A percentile compares a stretch with the other conserved stretches of the same genome.
phyloP scores from a whole-genome alignment of 2,113 vertebrate species.

The Catharus bicknelli region DNA sequence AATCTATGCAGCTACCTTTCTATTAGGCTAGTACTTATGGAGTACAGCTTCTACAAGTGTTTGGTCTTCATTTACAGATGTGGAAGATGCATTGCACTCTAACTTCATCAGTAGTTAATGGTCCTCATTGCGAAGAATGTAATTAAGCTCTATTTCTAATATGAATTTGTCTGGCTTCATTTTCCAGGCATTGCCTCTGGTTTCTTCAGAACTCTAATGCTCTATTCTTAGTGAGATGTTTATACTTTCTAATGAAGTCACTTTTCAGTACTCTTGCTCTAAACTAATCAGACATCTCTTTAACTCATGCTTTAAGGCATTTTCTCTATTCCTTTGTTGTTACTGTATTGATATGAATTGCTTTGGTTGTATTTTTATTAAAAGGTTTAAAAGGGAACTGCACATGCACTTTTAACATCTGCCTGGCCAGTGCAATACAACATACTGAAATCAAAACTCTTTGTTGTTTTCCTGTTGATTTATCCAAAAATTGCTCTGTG shows the following conservation, averaged over 20 bases:
- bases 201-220: constrained; percentile 8
- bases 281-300: constrained; percentile 21
- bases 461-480: not conserved
- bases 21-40: not conserved
- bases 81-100: not conserved
- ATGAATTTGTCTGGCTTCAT: constrained; percentile 25
- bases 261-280: constrained; percentile 18
- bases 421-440: not conserved
- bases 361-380: not conserved
- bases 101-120: constrained; percentile 12
- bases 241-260: constrained; percentile 35
- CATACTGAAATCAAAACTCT: not conserved
- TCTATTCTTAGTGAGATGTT: not conserved
- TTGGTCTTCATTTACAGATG: not conserved
- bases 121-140: constrained; percentile 16
- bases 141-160: constrained; percentile 28
- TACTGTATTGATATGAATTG: not conserved
- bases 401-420: not conserved
- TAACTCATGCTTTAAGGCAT: constrained; percentile 2
- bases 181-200: constrained; percentile 38
- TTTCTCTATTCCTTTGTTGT: not conserved
- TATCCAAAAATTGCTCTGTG: not conserved
- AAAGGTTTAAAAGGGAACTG: not conserved
- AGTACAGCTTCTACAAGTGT: not conserved
- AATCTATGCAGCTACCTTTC: not conserved